Conservation (phyloP, 2,113 vertebrate genomes). For the Xenopus laevis region DNA sequence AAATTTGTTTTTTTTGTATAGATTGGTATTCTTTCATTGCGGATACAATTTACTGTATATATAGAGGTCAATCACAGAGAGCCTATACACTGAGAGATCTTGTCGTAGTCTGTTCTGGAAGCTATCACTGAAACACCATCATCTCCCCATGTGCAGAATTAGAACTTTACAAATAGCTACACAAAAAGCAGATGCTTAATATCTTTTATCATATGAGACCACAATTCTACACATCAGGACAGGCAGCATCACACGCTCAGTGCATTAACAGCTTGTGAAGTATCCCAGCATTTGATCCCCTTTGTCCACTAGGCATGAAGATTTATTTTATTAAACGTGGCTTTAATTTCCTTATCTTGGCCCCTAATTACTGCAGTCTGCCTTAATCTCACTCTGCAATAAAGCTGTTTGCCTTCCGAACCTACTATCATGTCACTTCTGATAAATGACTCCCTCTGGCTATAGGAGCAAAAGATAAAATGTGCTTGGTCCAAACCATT, state of each 20-base stretch:
- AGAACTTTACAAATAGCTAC: too few species aligned
- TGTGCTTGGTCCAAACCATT: conserved; percentile 36
- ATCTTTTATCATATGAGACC: neutral
- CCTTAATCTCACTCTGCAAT: conserved; percentile 62
- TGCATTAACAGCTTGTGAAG: conserved; percentile 19
- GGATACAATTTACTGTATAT: too few species aligned
- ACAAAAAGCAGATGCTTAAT: too few species aligned
- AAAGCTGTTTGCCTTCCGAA: conserved; percentile 63
- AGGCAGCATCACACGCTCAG: conserved; percentile 27
- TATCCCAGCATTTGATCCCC: conserved; percentile 52
- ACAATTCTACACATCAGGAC: conserved; percentile 26
- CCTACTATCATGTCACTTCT: conserved; percentile 56
- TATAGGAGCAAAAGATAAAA: conserved; percentile 50
- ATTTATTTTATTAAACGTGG: conserved; percentile 61
- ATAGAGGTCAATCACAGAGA: too few species aligned
- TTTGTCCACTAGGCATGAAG: conserved; percentile 62
- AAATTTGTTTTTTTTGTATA: too few species aligned
- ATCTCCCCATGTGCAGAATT: too few species aligned
- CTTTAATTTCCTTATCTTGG: conserved; percentile 65
- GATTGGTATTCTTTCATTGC: too few species aligned
- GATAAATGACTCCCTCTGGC: conserved; percentile 60
- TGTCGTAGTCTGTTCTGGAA: too few species aligned
- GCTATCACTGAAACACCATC: too few species aligned
- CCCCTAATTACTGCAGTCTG: conserved; percentile 64
- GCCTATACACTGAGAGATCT: too few species aligned